Base-by-base conservation (phyloP, 2,797 vertebrate genomes). In the Enoplosus armatus region DNA sequence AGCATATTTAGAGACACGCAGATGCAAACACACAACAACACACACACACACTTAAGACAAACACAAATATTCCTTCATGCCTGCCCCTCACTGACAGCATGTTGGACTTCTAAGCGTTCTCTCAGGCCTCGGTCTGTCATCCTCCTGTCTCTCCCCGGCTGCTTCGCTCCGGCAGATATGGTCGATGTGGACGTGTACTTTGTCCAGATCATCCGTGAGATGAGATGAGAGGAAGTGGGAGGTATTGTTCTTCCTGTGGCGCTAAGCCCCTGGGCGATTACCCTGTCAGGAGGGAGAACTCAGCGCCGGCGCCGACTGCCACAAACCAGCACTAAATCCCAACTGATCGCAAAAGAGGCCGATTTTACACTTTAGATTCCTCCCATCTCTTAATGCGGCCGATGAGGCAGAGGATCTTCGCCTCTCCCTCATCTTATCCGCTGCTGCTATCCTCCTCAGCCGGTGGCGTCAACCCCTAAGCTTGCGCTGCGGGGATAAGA, bases 291-390 rank as follows among this genome's bases (percentile, higher is more conserved):
- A 94, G 90, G 87, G 85, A 93, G 87, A 93, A 94, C 91, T 94
- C 93, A 91, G 90, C 86, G 83, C 84, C 84, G 87, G 90, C 87
- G 90, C 92, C 87, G 85, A 93, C 94, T 95, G 94, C 95, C 94
- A 95, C 91, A 91, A 94, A 94, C 94, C 92, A 93, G 91, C 80
- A 75, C 93, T 95, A 95, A 96, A 96, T 95, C 94, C 95, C 94
- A 94, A 92, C 87, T 95, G 94, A 96, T 95, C 93, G 90, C 90
- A 90, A 93, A 93, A 94, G 91, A 93, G 92, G 90, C 88, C 86
- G 90, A 94, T 94, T 95, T 95, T 93, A 94, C 93, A 95, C 93
- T 94, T 95, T 93, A 95, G 93, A 95, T 95, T 93, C 91, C 89
- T 92, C 92, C 90, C 92, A 94, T 95, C 93, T 93, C 91, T 92